Percentiles rank a stretch among this genome's conserved stretches.
Conservation (phyloP, 2,113 vertebrate genomes). For the Fregetta grallaria region DNA sequence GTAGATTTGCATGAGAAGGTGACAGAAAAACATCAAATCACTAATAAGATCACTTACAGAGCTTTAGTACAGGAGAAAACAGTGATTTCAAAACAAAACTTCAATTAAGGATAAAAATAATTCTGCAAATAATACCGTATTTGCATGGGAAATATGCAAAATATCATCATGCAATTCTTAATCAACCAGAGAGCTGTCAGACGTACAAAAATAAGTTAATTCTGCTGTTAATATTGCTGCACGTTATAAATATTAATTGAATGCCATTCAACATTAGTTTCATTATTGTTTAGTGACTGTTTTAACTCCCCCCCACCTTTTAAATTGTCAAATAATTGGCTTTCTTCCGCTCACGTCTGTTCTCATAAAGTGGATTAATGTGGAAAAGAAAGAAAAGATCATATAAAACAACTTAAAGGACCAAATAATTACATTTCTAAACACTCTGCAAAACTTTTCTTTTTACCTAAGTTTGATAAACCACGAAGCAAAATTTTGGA, state of each 20-base stretch:
- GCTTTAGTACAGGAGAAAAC: background rate
- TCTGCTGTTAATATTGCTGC: slow-evolving; percentile 58
- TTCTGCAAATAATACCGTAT: slow-evolving; percentile 58
- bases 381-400: background rate
- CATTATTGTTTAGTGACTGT: slow-evolving; percentile 56
- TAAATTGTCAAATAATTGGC: slow-evolving; percentile 59
- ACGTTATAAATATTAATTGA: slow-evolving; percentile 66
- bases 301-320: slow-evolving; percentile 22
- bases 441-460: background rate
- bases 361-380: slow-evolving; percentile 9
- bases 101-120: slow-evolving; percentile 64
- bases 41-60: slow-evolving; percentile 3
- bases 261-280: slow-evolving; percentile 60
- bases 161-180: slow-evolving; percentile 50
- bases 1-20: background rate
- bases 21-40: background rate
- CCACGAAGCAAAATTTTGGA: background rate
- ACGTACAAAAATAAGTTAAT: slow-evolving; percentile 66
- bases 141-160: slow-evolving; percentile 64
- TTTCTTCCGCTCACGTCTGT: slow-evolving; percentile 26
- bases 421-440: background rate
- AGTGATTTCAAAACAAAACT: slow-evolving; percentile 52
- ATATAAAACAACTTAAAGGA: background rate
- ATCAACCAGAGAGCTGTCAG: slow-evolving; percentile 69
- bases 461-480: background rate